Evolutionary conservation across 2,797 vertebrate species (phyloP), one percentile per base, ranked within the genome.

Genomic region (Cyprinella venusta): DNA sequence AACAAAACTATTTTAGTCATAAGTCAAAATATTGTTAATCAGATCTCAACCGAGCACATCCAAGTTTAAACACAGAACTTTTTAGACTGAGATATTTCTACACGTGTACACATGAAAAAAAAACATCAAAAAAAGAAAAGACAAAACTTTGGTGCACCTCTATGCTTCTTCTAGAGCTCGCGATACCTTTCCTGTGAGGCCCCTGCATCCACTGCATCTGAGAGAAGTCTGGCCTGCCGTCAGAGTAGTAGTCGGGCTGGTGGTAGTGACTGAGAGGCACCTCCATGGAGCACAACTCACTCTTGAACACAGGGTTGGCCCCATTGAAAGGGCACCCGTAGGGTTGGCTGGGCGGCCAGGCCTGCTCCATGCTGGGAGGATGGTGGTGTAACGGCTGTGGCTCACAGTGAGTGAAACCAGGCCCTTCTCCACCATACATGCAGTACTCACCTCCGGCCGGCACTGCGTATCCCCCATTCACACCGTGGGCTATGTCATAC

Each of bases 181-280:
- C 86, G 92, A 84, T 99, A 99, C 98, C 98, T 99, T 97, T 98
- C 93, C 94, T 97, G 86, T 96, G 94, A 6, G 91, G 93, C 82
- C 91, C 95, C 88, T 97, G 94, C 90, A 96, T 95, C 93, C 96
- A 98, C 90, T 95, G 97, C 90, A 95, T 95, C 93, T 97, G 96
- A 90, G 95, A 94, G 93, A 96, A 95, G 93, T 96, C 96, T 71
- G 95, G 88, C 90, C 96, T 96, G 91, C 95, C 93, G 89, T 98
- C 97, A 24, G 95, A 90, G 90, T 96, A 97, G 93, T 94, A 97
- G 74, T 97, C 97, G 78, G 95, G 94, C 92, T 97, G 96, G 91
- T 95, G 95, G 95, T 94, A 97, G 88, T 96, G 95, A 92, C 94
- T 95, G 86, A 98, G 94, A 88, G 96, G 94, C 90, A 96, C 93